Evolutionary conservation across 2,113 vertebrate genomes (phyloP).

Genomic region (Zosterops hypoxanthus): DNA sequence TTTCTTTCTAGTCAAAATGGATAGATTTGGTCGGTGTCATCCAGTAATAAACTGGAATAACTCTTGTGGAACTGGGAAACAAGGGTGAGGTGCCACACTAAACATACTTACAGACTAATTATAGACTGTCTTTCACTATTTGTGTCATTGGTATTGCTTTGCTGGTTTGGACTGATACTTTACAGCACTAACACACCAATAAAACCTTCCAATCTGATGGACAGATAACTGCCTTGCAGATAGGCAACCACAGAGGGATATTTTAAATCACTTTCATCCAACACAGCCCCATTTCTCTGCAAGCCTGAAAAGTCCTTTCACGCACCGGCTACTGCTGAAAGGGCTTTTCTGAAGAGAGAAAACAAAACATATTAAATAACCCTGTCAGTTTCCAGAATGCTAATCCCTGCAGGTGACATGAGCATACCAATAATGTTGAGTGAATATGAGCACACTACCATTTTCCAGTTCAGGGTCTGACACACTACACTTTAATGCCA

Average conservation of each 20-base stretch:
- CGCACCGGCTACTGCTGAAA: not conserved
- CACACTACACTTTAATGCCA: not conserved
- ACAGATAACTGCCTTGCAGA: conserved; percentile 12
- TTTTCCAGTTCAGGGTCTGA: not conserved
- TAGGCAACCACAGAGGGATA: conserved; percentile 2
- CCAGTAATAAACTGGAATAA: not conserved
- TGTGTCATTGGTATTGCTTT: not conserved
- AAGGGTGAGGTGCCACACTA: not conserved
- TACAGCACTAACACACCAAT: not conserved
- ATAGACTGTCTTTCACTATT: not conserved
- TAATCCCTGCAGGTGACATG: not conserved
- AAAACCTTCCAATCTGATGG: conserved; percentile 28
- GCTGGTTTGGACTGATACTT: not conserved
- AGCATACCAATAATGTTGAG: not conserved
- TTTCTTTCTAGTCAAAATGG: not conserved
- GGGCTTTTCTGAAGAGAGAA: not conserved
- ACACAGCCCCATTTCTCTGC: not conserved
- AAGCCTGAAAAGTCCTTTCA: not conserved
- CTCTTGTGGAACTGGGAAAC: not conserved
- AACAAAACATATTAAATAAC: not conserved
- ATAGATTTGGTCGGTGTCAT: not conserved
- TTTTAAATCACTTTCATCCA: conserved; percentile 10
- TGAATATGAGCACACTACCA: not conserved
- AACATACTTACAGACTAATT: not conserved
- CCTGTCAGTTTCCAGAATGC: not conserved